Conservation (phyloP, 2,888 invertebrate species). For the Eupithecia centaureata region DNA sequence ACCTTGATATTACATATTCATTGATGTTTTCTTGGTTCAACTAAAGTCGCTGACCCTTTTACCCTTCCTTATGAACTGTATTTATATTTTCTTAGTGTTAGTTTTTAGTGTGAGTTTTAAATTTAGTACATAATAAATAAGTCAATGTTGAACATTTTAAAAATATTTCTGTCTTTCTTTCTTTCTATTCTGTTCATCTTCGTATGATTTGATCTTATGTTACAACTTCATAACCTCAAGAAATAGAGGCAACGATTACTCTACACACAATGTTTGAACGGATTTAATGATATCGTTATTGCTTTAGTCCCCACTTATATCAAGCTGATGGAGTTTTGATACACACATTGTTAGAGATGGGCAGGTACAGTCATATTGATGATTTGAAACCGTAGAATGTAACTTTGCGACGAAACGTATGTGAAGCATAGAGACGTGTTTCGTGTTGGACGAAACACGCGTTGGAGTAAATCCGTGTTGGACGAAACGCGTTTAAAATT, state of each 20-base stretch:
- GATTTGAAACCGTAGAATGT: neutral
- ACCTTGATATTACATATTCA: conserved; percentile 11
- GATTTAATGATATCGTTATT: conserved; percentile 4
- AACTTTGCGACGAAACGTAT: neutral
- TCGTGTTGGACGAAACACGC: too few species aligned
- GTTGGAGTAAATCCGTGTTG: too few species aligned
- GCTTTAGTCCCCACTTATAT: neutral
- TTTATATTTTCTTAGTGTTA: too few species aligned
- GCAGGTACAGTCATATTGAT: neutral
- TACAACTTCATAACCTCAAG: neutral
- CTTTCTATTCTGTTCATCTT: too few species aligned
- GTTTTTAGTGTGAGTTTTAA: too few species aligned
- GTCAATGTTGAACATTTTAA: too few species aligned
- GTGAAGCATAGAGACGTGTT: neutral
- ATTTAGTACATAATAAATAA: too few species aligned
- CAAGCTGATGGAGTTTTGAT: neutral
- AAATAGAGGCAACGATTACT: neutral
- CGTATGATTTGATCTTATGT: too few species aligned
- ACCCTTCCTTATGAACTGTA: too few species aligned
- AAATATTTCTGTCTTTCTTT: too few species aligned
- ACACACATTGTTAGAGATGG: too few species aligned
- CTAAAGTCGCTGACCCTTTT: neutral
- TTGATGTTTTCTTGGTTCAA: neutral
- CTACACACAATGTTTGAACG: neutral
- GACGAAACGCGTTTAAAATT: too few species aligned